Conservation (phyloP, 1,140 invertebrate species). For the Platorchestia sp. region DNA sequence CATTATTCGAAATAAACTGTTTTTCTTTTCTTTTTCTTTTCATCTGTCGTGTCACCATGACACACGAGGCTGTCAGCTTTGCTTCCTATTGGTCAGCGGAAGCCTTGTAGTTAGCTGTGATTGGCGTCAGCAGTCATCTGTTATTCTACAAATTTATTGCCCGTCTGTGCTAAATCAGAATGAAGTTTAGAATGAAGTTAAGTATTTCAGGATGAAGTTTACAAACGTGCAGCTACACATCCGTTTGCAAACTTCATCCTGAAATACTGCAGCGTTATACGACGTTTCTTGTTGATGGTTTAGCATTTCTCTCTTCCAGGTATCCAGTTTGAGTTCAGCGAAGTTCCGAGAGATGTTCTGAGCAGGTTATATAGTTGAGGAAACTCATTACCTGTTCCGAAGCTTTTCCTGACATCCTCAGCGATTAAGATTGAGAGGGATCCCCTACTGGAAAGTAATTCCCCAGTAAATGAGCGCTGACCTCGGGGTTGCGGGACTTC, state of each 20-base stretch:
- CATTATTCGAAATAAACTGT: no score
- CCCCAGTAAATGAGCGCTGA: neutral
- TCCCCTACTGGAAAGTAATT: neutral
- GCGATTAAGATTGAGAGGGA: neutral
- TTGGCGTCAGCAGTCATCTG: no score
- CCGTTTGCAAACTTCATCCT: neutral
- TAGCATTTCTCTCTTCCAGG: neutral
- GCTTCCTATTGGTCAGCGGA: neutral
- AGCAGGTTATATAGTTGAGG: neutral
- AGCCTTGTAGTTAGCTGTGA: neutral
- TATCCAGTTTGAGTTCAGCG: neutral
- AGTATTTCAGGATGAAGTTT: no score
- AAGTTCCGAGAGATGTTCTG: neutral
- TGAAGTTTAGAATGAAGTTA: no score
- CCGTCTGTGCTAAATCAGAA: no score
- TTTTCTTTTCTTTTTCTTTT: no score
- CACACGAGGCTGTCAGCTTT: neutral
- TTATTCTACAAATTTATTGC: no score
- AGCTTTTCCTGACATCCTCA: neutral
- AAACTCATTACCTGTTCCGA: neutral
- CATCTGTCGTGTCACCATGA: no score
- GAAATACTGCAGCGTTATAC: neutral
- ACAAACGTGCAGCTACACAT: neutral
- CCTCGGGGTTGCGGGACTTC: neutral
- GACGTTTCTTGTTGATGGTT: neutral